phyloP scores from a whole-genome alignment of 92 coral and sea anemone species.

The Parazoanthus swiftii region DNA sequence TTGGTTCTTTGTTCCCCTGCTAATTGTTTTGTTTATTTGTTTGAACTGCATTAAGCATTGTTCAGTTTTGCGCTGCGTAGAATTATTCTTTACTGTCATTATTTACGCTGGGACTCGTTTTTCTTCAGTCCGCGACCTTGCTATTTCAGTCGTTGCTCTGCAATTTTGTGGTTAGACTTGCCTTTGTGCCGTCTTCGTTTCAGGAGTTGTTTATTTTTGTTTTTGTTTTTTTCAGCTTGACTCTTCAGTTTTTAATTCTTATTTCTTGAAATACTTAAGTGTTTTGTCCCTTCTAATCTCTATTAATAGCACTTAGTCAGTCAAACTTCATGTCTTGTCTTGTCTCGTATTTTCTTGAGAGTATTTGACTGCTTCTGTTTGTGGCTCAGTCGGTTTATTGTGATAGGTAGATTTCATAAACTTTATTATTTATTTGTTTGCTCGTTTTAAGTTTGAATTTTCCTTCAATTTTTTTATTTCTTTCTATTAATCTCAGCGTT shows the following conservation, averaged over 20 bases:
- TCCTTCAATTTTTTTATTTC: no score
- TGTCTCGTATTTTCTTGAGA: background rate
- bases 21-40: slow-evolving; percentile 13
- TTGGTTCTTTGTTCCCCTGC: background rate
- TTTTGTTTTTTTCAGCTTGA: background rate
- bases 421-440: no score
- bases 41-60: background rate
- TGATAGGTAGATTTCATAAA: no score
- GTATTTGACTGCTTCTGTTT: background rate
- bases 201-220: background rate
- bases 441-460: background rate
- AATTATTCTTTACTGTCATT: no score
- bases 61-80: background rate
- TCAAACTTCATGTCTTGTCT: no score
- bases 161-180: no score
- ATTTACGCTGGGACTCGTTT: background rate
- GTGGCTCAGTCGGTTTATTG: background rate
- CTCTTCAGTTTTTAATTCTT: background rate
- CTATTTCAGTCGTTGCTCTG: no score
- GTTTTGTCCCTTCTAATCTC: background rate
- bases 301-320: background rate
- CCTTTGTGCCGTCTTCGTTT: background rate
- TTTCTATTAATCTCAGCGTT: background rate
- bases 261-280: background rate
- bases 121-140: no score